These are phyloP conservation scores for Formicarius rufipectus DNA, from an alignment of 2,113 vertebrate species.

Conservation along the genomic window DNA sequence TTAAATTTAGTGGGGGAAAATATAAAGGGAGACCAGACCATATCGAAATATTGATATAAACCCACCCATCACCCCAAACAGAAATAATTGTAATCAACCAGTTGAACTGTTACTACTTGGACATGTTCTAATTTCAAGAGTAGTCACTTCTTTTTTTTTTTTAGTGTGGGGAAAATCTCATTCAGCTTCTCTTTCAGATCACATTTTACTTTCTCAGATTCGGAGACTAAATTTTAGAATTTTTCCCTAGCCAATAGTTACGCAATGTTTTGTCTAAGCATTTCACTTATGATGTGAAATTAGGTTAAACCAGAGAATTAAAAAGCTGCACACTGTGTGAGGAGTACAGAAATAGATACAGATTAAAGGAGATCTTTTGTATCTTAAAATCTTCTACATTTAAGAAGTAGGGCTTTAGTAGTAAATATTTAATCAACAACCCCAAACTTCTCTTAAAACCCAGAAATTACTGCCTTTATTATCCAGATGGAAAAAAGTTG, in stretches of 20 bases:
- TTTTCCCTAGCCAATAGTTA: neutral
- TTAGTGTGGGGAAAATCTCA: neutral
- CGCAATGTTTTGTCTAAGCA: neutral
- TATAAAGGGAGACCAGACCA: neutral
- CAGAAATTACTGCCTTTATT: neutral
- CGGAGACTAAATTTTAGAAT: neutral
- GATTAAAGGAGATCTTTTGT: constrained; percentile 23
- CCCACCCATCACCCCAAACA: neutral
- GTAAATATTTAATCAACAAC: constrained; percentile 28
- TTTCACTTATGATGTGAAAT: constrained; percentile 18
- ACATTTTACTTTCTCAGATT: neutral
- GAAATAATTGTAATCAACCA: neutral
- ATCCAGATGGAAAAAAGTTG: neutral
- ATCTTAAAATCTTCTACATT: neutral
- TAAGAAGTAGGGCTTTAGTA: neutral
- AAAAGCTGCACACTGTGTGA: neutral
- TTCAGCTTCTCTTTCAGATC: neutral
- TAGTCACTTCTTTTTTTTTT: neutral
- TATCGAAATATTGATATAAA: neutral
- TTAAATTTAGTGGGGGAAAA: neutral
- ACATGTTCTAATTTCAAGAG: neutral
- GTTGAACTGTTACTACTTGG: neutral
- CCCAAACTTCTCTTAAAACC: neutral
- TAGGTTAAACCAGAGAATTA: constrained; percentile 15
- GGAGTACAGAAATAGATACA: constrained; percentile 1